Conservation (phyloP, 2,888 invertebrate genomes). For the Trichogramma dendrolimi region DNA sequence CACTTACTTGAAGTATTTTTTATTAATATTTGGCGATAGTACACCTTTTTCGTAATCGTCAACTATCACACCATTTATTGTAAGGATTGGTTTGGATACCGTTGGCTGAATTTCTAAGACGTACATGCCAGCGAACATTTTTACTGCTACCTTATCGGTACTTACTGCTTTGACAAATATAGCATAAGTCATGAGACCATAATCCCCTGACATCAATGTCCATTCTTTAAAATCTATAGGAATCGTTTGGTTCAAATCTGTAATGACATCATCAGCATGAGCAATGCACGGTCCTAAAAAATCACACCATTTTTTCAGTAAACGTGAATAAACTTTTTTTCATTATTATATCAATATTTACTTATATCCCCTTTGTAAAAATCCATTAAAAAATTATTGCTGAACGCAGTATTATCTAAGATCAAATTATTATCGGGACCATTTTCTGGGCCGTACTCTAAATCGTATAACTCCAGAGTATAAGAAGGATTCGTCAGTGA, state of each 20-base stretch:
- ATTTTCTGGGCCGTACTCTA: constrained; percentile 30
- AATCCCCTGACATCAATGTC: constrained; percentile 45
- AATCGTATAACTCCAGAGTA: constrained; percentile 35
- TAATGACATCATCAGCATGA: constrained; percentile 16
- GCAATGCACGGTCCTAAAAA: constrained; percentile 21
- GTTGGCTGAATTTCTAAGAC: constrained; percentile 33
- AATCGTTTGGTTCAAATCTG: constrained; percentile 18
- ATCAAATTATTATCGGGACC: constrained; percentile 27
- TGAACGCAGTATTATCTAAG: constrained; percentile 39
- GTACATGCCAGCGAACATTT: constrained; percentile 28
- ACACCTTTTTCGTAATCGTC: constrained; percentile 29
- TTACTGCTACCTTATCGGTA: constrained; percentile 33
- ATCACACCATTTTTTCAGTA: neutral
- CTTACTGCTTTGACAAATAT: constrained; percentile 44
- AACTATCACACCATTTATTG: constrained; percentile 30
- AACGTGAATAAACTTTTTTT: neutral
- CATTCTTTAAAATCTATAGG: constrained; percentile 36
- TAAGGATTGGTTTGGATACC: constrained; percentile 21
- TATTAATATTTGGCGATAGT: constrained; percentile 20
- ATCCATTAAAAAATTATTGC: constrained; percentile 28
- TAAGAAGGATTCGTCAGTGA: constrained; percentile 39
- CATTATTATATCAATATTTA: constrained; percentile 14
- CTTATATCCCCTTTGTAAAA: constrained; percentile 22
- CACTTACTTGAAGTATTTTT: constrained; percentile 24
- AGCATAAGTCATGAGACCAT: constrained; percentile 37